Base-by-base conservation (phyloP, 2,797 vertebrate genomes). In the Carapus acus region DNA sequence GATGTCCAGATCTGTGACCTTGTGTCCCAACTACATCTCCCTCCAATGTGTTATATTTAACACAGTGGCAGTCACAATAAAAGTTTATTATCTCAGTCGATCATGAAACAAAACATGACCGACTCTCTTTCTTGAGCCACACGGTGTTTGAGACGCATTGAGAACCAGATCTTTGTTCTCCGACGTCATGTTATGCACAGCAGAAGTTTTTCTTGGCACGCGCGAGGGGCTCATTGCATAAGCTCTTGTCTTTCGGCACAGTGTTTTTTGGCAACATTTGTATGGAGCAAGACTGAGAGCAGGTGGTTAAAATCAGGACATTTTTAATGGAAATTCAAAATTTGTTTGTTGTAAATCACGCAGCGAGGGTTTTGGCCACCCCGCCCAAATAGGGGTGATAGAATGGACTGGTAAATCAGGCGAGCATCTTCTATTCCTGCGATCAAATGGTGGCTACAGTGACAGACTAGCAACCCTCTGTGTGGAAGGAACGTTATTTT, bases 181-280 rank as follows among this genome's bases (percentile, higher is more conserved):
- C 21, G 22, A 38, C 68, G 69, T 78, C 79, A 77, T 67, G 66
- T 78, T 79, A 74, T 73, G 65, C 65, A 59, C 62, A 74, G 77
- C 73, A 63, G 71, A 81, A 23, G 70, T 83, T 87, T 83, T 63
- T 82, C 52, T 84, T 85, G 85, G 84, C 83, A 45, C 50, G 41
- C 16, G 49, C 22, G 21, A 15, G 31, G 24, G 17, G 55, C 67
- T 34, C 5, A 49, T 74, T 83, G 73, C 74, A 67, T 79, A 72
- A 85, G 62, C 24, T 44, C 79, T 78, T 77, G 73, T 80, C 71
- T 72, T 48, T 55, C 49, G 56, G 56, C 62, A 65, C 63, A 65
- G 67, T 62, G 53, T 82, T 66, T 80, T 74, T 79, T 85, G 77
- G 79, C 71, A 67, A 19, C 58, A 56, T 66, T 63, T 50, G 39